Evolutionary conservation across 1,140 invertebrate genomes (phyloP).

Genomic region (Battus philenor): DNA sequence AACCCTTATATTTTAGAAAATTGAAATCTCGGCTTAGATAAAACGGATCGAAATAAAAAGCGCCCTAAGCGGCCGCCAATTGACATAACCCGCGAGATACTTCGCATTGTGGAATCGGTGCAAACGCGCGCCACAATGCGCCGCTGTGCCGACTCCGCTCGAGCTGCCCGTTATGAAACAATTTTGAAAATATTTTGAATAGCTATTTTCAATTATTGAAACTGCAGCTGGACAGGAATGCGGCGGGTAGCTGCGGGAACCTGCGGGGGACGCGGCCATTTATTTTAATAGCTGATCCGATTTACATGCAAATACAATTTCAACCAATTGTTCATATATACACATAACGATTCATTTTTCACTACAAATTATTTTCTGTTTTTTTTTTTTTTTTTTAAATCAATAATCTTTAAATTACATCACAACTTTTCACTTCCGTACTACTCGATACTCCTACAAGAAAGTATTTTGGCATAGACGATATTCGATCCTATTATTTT

Average conservation of each 20-base stretch:
- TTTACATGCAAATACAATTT: conserved; percentile 8
- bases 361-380: not conserved
- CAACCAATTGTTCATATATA: not conserved
- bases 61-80: conserved; percentile 27
- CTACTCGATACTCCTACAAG: not conserved
- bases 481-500: not conserved
- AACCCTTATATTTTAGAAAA: too few species aligned
- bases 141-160: conserved; percentile 34
- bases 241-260: conserved; percentile 43
- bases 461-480: not conserved
- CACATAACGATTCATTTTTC: not conserved
- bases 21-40: not conserved
- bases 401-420: not conserved
- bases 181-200: conserved; percentile 76
- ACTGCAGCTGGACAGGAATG: conserved; percentile 61
- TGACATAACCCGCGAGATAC: conserved; percentile 53
- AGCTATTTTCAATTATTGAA: conserved; percentile 73
- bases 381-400: not conserved
- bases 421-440: too few species aligned
- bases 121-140: conserved; percentile 47
- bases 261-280: conserved; percentile 37
- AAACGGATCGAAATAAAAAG: conserved; percentile 21
- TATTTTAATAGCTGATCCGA: conserved; percentile 28
- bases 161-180: conserved; percentile 62
- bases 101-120: conserved; percentile 44